A percentile compares a stretch with the other conserved stretches of the same genome.
Evolutionary conservation across 2,888 invertebrate species (phyloP).

Genomic region (Micoletzkya japonica): DNA sequence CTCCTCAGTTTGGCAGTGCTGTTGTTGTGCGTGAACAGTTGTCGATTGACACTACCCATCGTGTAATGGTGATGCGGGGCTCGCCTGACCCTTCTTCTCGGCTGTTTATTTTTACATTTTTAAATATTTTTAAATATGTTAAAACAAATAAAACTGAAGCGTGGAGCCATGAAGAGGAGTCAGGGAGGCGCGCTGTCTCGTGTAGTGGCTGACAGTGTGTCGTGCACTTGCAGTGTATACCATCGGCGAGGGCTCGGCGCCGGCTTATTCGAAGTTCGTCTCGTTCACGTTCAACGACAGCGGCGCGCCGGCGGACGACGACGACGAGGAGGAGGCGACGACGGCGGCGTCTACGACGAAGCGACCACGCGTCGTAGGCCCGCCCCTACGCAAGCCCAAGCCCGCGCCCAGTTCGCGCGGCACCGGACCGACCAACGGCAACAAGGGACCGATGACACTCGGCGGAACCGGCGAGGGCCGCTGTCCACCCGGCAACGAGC

Average conservation of each 20-base stretch:
- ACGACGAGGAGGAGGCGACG: conserved; percentile 9
- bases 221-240: conserved; percentile 24
- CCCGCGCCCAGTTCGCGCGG: conserved; percentile 31
- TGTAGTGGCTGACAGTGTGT: too few relatives aligned
- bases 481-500: conserved; percentile 60
- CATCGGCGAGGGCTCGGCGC: conserved; percentile 20
- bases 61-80: too few relatives aligned
- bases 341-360: conserved; percentile 31
- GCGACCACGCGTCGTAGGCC: conserved; percentile 53
- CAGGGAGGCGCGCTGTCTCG: too few relatives aligned
- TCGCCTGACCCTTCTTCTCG: too few relatives aligned
- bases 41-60: too few relatives aligned
- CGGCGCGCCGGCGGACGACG: conserved; percentile 7
- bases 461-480: conserved; percentile 49
- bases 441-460: conserved; percentile 31
- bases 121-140: too few relatives aligned
- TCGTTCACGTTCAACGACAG: conserved; percentile 23
- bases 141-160: too few relatives aligned
- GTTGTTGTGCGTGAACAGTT: too few relatives aligned
- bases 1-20: too few relatives aligned
- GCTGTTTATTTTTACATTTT: too few relatives aligned
- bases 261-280: conserved; percentile 20
- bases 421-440: conserved; percentile 29
- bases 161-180: too few relatives aligned
- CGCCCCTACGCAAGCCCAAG: conserved; percentile 55